These are phyloP conservation scores for Gallinago nigripennis DNA, from an alignment of 2,797 vertebrate genomes.

Conservation along the genomic window DNA sequence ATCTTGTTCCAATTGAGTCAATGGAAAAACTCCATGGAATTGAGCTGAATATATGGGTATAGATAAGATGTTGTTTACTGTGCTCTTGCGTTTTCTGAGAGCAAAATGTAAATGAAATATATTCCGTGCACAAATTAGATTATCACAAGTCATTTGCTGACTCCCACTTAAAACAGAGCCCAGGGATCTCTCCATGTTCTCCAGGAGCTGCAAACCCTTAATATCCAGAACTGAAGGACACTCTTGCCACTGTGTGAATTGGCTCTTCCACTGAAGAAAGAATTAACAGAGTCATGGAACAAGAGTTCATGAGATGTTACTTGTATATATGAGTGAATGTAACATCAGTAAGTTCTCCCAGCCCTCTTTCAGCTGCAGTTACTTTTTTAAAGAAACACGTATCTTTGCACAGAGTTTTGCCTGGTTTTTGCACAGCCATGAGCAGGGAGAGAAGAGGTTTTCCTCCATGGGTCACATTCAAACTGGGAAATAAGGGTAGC, in stretches of 20 bases:
- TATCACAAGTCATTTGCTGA: slow-evolving; percentile 30
- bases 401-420: not conserved
- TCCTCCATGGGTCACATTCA: not conserved
- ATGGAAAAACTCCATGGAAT: slow-evolving; percentile 37
- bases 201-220: not conserved
- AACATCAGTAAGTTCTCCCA: not conserved
- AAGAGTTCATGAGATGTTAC: not conserved
- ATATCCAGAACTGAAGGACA: not conserved
- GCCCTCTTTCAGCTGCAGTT: not conserved
- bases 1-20: slow-evolving; percentile 40
- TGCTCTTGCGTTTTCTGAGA: slow-evolving; percentile 22
- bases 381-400: not conserved
- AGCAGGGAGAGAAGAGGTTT: not conserved
- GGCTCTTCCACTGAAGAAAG: not conserved
- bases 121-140: slow-evolving; percentile 45
- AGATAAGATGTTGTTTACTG: slow-evolving; percentile 61
- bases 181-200: not conserved
- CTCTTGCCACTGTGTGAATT: not conserved
- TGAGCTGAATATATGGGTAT: slow-evolving; percentile 48
- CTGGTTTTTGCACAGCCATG: not conserved
- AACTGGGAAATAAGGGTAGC: not conserved
- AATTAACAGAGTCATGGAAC: not conserved
- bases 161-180: not conserved
- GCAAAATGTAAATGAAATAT: slow-evolving; percentile 53
- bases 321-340: not conserved